Conservation (phyloP, 1,140 invertebrate species). For the Brachionus rotundiformis region DNA sequence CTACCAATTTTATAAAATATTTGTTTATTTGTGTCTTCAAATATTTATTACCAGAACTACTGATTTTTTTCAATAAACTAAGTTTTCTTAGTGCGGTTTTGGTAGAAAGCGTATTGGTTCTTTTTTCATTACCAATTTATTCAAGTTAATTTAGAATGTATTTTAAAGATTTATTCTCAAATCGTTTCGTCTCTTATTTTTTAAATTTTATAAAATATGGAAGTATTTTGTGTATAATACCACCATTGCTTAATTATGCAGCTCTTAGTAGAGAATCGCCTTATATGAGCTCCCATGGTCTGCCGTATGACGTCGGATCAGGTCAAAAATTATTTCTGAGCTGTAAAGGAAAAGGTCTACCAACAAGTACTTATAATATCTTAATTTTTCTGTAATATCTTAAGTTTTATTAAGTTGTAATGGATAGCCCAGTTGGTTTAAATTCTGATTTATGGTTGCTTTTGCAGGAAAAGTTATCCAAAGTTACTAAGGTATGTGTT, state of each 20-base stretch:
- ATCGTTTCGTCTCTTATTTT: neutral
- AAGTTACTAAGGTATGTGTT: conserved; percentile 59
- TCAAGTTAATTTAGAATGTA: neutral
- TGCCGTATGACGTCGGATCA: conserved; percentile 60
- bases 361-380: conserved; percentile 56
- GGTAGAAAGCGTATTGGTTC: too few species aligned
- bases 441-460: conserved; percentile 61
- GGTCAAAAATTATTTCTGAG: conserved; percentile 58
- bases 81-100: too few species aligned
- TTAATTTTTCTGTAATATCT: neutral
- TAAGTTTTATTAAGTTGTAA: conserved; percentile 56
- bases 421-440: conserved; percentile 62
- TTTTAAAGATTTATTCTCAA: neutral
- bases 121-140: neutral
- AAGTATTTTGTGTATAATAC: conserved; percentile 54
- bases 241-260: conserved; percentile 59
- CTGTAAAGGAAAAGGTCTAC: conserved; percentile 58
- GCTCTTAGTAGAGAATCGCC: conserved; percentile 56
- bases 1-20: too few species aligned
- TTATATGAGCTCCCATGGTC: conserved; percentile 56
- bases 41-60: too few species aligned
- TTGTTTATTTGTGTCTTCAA: too few species aligned
- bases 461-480: conserved; percentile 56
- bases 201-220: conserved; percentile 31
- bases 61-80: too few species aligned